Evolutionary conservation across 2,113 vertebrate genomes (phyloP).

Genomic region (Fulica atra): DNA sequence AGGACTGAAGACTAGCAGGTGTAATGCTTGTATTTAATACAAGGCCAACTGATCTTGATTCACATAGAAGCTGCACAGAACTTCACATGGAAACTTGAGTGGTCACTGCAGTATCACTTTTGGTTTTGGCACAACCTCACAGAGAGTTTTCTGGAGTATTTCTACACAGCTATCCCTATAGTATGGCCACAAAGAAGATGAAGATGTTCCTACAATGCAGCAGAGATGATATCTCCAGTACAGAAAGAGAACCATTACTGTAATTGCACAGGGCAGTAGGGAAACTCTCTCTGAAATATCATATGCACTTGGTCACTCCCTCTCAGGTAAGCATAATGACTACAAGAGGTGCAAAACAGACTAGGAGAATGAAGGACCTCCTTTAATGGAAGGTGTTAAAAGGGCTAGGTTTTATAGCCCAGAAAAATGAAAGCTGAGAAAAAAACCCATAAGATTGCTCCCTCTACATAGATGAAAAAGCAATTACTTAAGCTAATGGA

Average conservation of each 20-base stretch:
- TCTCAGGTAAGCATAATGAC: not conserved
- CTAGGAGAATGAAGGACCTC: not conserved
- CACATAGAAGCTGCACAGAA: not conserved
- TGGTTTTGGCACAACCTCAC: not conserved
- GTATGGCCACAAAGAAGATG: not conserved
- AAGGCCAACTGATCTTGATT: not conserved
- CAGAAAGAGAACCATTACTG: not conserved
- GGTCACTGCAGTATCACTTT: not conserved
- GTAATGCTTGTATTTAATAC: not conserved
- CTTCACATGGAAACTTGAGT: not conserved
- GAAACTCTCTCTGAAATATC: not conserved
- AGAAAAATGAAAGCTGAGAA: not conserved
- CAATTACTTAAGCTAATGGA: not conserved
- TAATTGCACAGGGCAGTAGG: not conserved
- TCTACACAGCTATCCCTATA: not conserved
- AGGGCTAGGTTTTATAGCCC: not conserved
- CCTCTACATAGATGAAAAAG: not conserved
- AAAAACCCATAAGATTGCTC: not conserved
- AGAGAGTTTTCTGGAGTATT: not conserved
- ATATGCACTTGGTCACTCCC: not conserved
- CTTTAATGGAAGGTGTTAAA: not conserved
- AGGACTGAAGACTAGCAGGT: not conserved
- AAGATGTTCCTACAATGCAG: not conserved
- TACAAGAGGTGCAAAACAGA: not conserved
- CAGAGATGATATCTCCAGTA: not conserved